Evolutionary conservation across 1,140 invertebrate species (phyloP), one percentile per base, ranked within the genome.

Genomic region (Oncopodura yosiiana): DNA sequence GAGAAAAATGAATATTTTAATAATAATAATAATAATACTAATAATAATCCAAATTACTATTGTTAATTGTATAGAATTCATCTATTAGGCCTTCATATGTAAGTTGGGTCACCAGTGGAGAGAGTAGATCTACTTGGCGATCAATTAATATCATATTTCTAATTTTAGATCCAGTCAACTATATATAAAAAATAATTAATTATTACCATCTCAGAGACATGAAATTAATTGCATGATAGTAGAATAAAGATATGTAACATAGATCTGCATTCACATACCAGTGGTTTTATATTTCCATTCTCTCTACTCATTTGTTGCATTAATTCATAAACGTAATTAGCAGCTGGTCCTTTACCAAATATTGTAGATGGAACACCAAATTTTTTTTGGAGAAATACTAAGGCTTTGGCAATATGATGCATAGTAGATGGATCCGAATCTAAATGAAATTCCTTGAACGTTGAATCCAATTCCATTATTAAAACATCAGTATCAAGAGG

Each of bases 21-120:
- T 44, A 12, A 5, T 18, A 9, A 46, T n/a, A 11, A 41, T 12
- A 44, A 42, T 54, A 53, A 38, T 16, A 21, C 18, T 9, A 12
- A 29, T 49, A 30, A 58, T 21, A 9, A 3, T 27, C 26, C 8
- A 34, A 44, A 75, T 75, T 70, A 82, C 81, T 81, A 61, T 79
- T 78, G 66, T 77, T 75, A 41, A 87, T 82, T 27, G 78, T 78
- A 73, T 84, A 92, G 60, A 88, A 78, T 74, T 91, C 87, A 75
- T 95, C 95, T 63, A 99, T 91, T 11, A 98, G 74, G 16, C 94
- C 95, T 73, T 98, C 94, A 69, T 98, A 99, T 0, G 94, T 98
- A 16, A 97, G 76, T 66, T 99, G 95, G 0, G 90, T 95, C 1
- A 89, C 81, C 56, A 99, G 72, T 3, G 93, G 88, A 29, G 89